Base-by-base conservation (phyloP, 2,113 vertebrate genomes). In the Lynx canadensis region DNA sequence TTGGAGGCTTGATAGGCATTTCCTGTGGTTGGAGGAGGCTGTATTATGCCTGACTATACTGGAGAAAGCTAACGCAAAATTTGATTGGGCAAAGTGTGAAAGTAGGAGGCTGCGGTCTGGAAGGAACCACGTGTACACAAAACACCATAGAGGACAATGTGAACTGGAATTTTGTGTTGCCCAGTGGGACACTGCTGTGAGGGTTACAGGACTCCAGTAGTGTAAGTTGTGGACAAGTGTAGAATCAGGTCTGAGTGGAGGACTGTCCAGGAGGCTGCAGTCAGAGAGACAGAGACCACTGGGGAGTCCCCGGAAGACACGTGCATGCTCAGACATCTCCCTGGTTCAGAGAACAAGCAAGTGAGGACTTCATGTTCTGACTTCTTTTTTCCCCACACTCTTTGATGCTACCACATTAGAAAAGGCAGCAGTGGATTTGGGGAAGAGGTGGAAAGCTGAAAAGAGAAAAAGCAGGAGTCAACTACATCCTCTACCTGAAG, bases 321-420 rank as follows among this genome's bases (percentile, higher is more conserved):
- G 0, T 1, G 7, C 9, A 0, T 50, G 15, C 33, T 78, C 36
- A 65, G 4, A 16, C 6, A 33, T 74, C 11, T 95, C 2, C 11
- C 29, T n/a, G 41, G 8, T 33, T 21, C 21, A 69, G n/a, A n/a
- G 16, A 27, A 69, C 7, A 84, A 68, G 36, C 33, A 69, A 50
- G 11, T 48, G 63, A 79, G 36, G 16, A 27, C 21, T 66, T 15
- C 9, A 14, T 85, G 16, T 69, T 1, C 41, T 38, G 25, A 73
- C 12, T 29, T 76, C 8, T n/a, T 18, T 18, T 19, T 41, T 12
- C 1, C 29, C 0, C 0, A 10, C 1, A n/a, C 2, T 89, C 8
- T 76, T 84, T 45, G n/a, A 79, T 19, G 3, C 79, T 86, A 48
- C 21, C 31, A 6, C 52, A 8, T 38, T 63, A 57, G 63, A 89